phyloP scores from a whole-genome alignment of 1,140 invertebrate species.

The Drosophila kurseongensis region DNA sequence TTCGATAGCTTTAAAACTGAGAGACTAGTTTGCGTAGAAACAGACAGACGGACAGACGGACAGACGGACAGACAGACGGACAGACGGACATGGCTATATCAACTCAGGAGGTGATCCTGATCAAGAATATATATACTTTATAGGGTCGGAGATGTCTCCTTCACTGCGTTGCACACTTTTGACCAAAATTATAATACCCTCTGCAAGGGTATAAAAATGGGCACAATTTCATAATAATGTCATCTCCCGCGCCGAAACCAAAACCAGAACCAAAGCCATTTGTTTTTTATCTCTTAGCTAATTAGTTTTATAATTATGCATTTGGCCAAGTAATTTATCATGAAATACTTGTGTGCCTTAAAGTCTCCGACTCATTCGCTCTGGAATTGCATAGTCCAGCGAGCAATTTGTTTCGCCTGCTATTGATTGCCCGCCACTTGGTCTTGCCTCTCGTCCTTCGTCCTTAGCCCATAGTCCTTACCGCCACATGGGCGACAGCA shows the following conservation, averaged over 20 bases:
- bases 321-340: conserved; percentile 52
- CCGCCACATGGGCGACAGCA: conserved; percentile 70
- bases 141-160: too few relatives aligned
- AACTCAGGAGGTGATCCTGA: too few relatives aligned
- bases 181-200: too few relatives aligned
- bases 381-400: conserved; percentile 73
- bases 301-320: conserved; percentile 79
- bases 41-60: too few relatives aligned
- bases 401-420: conserved; percentile 71
- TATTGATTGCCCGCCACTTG: conserved; percentile 73
- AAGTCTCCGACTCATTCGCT: conserved; percentile 3
- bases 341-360: conserved; percentile 32
- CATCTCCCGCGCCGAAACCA: not conserved
- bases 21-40: too few relatives aligned
- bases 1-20: too few relatives aligned
- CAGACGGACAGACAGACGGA: too few relatives aligned
- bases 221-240: not conserved
- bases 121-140: too few relatives aligned
- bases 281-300: conserved; percentile 72
- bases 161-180: too few relatives aligned
- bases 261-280: conserved; percentile 25
- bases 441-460: conserved; percentile 17
- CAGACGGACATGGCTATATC: too few relatives aligned
- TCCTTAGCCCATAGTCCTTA: conserved; percentile 23
- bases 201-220: too few relatives aligned